Evolutionary conservation across 2,113 vertebrate species (phyloP).

Genomic region (Chunga burmeisteri): DNA sequence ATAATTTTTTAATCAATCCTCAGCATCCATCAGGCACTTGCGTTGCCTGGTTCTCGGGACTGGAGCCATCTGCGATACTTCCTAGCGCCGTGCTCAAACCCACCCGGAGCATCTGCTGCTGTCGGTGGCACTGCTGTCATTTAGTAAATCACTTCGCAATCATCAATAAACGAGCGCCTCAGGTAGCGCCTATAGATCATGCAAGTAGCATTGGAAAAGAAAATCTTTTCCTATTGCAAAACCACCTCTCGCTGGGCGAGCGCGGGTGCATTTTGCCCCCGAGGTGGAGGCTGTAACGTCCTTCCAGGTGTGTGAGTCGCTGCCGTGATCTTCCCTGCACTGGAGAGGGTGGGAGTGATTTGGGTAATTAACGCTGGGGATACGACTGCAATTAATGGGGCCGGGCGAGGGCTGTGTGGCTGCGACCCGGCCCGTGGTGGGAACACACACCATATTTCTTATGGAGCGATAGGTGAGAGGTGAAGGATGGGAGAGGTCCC

Average conservation of each 20-base stretch:
- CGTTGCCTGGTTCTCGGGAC: neutral
- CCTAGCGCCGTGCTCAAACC: neutral
- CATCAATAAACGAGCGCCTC: neutral
- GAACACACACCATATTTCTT: fast-evolving
- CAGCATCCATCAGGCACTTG: neutral
- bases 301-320: neutral
- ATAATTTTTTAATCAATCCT: neutral
- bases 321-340: fast-evolving
- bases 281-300: fast-evolving
- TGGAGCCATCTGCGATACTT: slow-evolving; percentile 22
- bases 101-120: neutral
- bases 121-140: neutral
- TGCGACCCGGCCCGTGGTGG: fast-evolving
- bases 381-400: fast-evolving
- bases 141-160: neutral
- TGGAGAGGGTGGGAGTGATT: neutral
- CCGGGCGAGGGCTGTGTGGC: neutral
- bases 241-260: neutral
- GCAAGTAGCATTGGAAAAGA: neutral
- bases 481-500: neutral
- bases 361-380: neutral
- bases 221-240: neutral
- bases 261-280: neutral
- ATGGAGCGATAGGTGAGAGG: fast-evolving
- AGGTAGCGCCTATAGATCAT: neutral